Conservation (phyloP, 2,888 invertebrate genomes). For the Phaonia tiefii region DNA sequence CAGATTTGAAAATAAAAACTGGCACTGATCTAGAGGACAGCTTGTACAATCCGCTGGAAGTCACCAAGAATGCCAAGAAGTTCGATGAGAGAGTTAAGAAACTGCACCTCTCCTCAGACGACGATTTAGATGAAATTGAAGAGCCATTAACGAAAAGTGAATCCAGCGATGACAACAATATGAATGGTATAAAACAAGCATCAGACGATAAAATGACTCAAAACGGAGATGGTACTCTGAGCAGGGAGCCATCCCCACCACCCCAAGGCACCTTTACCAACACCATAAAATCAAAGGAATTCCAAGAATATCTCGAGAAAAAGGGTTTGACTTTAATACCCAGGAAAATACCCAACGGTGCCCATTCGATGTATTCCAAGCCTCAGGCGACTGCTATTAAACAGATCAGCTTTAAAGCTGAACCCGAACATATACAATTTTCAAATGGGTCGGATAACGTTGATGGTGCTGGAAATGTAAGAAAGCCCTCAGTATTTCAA, state of each 20-base stretch:
- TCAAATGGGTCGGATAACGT: constrained; percentile 64
- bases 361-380: constrained; percentile 62
- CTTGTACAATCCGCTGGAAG: constrained; percentile 79
- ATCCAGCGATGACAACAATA: constrained; percentile 77
- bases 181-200: constrained; percentile 36
- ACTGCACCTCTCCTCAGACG: constrained; percentile 78
- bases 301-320: constrained; percentile 78
- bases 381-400: constrained; percentile 48
- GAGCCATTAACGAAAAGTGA: constrained; percentile 78
- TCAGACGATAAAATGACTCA: constrained; percentile 36
- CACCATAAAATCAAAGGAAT: constrained; percentile 79
- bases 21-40: constrained; percentile 77
- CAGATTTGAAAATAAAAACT: constrained; percentile 78
- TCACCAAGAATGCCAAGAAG: constrained; percentile 79
- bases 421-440: constrained; percentile 67
- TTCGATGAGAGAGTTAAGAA: constrained; percentile 80
- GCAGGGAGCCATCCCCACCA: constrained; percentile 55
- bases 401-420: constrained; percentile 63
- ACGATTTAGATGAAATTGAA: constrained; percentile 80
- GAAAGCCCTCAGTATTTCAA: constrained; percentile 79
- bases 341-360: constrained; percentile 70
- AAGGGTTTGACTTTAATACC: constrained; percentile 78
- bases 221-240: constrained; percentile 35
- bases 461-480: constrained; percentile 71
- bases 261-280: constrained; percentile 76